Base-by-base conservation (phyloP, 2,113 vertebrate genomes). In the Pygoscelis antarcticus region DNA sequence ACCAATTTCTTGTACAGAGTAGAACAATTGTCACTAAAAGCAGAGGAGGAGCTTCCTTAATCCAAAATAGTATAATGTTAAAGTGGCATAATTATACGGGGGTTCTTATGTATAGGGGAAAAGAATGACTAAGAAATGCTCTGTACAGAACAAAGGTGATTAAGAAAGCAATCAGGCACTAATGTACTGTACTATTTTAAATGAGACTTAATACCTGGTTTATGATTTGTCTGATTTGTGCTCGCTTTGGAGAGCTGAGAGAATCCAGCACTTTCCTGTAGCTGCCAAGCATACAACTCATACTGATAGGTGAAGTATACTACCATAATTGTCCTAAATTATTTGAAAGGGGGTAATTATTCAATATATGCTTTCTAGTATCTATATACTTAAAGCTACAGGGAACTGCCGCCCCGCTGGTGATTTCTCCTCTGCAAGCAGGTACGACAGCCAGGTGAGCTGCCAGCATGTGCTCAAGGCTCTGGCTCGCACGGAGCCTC, bases 81-180 rank as follows among this genome's bases (percentile, higher is more conserved):
- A 70, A 85, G 42, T 32, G 47, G 27, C 47, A 30, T 93, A 97
- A 97, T 96, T 96, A 83, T 34, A 87, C 52, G 87, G 78, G 78
- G 7, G 62, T 74, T 95, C 52, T 82, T 91, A 93, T 36, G 18
- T 85, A 81, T 79, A 83, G 75, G 13, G 66, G 62, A 51, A 91
- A 90, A 83, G 89, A 96, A 91, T 94, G 91, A 96, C 88, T 88
- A 96, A 94, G 88, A 95, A 78, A 85, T 94, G 51, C 70, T 85
- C 70, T 75, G 82, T 68, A 32, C 17, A 68, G 95, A 97, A 97
- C 66, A 91, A 83, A 90, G 62, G 89, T 90, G 90, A 93, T 96
- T 80, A 95, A 96, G 91, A 91, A 91, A 94, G 91, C 84, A 91
- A 75, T 94, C 42, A 93, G 60, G 75, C n/a, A 68, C 16, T 55